Evolutionary conservation across 2,797 vertebrate genomes (phyloP), one percentile per base, ranked within the genome.

Genomic region (Hydrocynus forskahlii): DNA sequence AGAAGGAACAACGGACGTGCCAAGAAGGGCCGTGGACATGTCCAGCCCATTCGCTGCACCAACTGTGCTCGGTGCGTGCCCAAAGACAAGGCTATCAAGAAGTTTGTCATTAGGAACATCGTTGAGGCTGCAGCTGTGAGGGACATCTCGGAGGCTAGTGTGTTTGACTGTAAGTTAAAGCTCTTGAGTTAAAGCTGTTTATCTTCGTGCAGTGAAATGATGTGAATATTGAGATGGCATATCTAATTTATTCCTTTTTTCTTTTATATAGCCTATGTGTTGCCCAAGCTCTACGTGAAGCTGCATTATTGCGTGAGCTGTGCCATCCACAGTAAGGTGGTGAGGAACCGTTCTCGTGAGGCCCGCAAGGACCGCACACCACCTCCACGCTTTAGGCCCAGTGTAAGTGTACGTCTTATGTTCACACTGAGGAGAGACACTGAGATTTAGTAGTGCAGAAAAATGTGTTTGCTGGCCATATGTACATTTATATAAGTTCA

Each of bases 61-160:
- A 99, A 97, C 91, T 99, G 97, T 74, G 96, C 97, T 86, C 96
- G 96, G 48, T 98, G 97, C 66, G 95, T 98, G 66, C 97, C 97
- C 75, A 98, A 98, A 88, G 97, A 98, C 90, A 99, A 99, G 88
- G 97, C 97, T 84, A 99, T 99, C 89, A 99, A 99, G 93, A 99
- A 99, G 81, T 99, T 99, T 85, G 97, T 98, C 84, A 98, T 99
- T 78, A 89, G 95, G 55, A 96, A 96, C 89, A 96, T 96, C 12
- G 95, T 96, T n/a, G 95, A 96, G 87, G 95, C 95, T 0, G 95
- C 95, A 0, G 95, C 95, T 0, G 94, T 96, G 75, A 86, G 95
- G 82, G 94, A 99, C 89, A 99, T 99, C 88, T 95, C 96, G 0
- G 95, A 96, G 81, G 95, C 94, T 7, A 95, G 95, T 67, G 94